These are phyloP conservation scores for Stratiolaelaps scimitus DNA, from an alignment of 1,140 invertebrate species.

Conservation along the genomic window DNA sequence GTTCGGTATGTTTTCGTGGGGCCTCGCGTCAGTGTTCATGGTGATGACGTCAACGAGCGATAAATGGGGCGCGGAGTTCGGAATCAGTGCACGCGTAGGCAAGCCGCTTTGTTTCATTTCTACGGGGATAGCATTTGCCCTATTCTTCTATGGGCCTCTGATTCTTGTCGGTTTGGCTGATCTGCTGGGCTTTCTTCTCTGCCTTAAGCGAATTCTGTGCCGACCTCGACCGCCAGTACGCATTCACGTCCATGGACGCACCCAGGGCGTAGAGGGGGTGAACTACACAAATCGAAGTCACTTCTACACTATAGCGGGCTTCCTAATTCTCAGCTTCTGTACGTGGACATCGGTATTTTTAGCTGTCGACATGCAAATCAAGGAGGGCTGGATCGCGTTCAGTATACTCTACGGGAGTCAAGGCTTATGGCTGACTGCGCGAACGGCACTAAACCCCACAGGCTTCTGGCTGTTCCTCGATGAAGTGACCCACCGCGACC, in stretches of 20 bases:
- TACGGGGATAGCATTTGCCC: background rate
- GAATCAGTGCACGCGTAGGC: slow-evolving; percentile 8
- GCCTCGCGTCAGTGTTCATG: background rate
- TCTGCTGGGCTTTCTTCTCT: background rate
- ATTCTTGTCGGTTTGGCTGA: slow-evolving; percentile 17
- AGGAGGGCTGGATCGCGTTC: slow-evolving; percentile 22
- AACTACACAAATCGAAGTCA: background rate
- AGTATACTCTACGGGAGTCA: slow-evolving; percentile 11
- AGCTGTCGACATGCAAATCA: slow-evolving; percentile 25
- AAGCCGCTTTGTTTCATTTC: slow-evolving; percentile 25
- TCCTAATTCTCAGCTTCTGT: slow-evolving; percentile 6
- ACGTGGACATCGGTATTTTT: slow-evolving; percentile 23
- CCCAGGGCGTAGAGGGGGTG: background rate
- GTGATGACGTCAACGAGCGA: slow-evolving; percentile 4
- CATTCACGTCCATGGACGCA: slow-evolving; percentile 16
- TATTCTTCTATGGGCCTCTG: slow-evolving; percentile 7
- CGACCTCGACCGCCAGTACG: slow-evolving; percentile 3
- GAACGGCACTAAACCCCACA: slow-evolving; percentile 3
- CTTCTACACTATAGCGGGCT: slow-evolving; percentile 11
- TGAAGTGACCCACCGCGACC: slow-evolving; percentile 15
- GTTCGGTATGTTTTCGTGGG: slow-evolving; percentile 25
- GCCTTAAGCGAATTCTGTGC: slow-evolving; percentile 10
- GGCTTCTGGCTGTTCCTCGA: slow-evolving; percentile 17
- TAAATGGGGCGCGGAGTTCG: slow-evolving; percentile 25
- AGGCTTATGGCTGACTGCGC: background rate